Base-by-base conservation (phyloP, 2,888 invertebrate genomes). In the Tortrix viridana region DNA sequence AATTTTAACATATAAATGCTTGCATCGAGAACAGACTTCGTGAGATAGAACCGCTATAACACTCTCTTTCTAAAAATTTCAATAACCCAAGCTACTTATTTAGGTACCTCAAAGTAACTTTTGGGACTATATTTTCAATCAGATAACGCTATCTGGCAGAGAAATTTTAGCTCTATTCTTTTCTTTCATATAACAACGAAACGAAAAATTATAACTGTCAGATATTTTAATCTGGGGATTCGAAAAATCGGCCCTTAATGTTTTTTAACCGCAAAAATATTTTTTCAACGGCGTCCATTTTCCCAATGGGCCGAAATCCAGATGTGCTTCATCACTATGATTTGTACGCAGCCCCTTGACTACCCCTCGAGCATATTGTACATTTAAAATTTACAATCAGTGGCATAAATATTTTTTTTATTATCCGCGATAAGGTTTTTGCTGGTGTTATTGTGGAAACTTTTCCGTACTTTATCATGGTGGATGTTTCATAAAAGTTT, bases 371-470 rank as follows among this genome's bases (percentile, higher is more conserved):
- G 53, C 41, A 41, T 41, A 41, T 41, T 53, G 53, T 53, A 41
- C 53, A 41, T 53, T 53, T 53, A 53, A 41, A 53, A 53, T 53
- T 53, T 53, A 53, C 53, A 53, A 53, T 53, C 20, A 53, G 19
- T 16, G 14, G 22, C 20, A 53, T 53, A 53, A 53, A 53, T 53
- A 53, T 41, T 20, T 19, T 37, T 48, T 50, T 37, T 37, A 37
- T 50, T 18, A 37, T 37, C 16, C 32, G 50, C 50, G 50, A 50
- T 50, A 50, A 50, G 12, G 32, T 5, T 23, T n/a, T n/a, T n/a
- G 48, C 23, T 19, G 50, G 44, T 22, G 3, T 19, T 44, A 38
- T 23, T 23, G 44, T n/a, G 55, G 20, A 23, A 44, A 55, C 26
- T 57, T 44, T 56, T 57, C 32, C 32, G 37, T 47, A 20, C 32